A percentile compares a stretch with the other conserved stretches of the same genome.
Conservation (phyloP, 1,140 invertebrate species). For the Forficula auricularia region DNA sequence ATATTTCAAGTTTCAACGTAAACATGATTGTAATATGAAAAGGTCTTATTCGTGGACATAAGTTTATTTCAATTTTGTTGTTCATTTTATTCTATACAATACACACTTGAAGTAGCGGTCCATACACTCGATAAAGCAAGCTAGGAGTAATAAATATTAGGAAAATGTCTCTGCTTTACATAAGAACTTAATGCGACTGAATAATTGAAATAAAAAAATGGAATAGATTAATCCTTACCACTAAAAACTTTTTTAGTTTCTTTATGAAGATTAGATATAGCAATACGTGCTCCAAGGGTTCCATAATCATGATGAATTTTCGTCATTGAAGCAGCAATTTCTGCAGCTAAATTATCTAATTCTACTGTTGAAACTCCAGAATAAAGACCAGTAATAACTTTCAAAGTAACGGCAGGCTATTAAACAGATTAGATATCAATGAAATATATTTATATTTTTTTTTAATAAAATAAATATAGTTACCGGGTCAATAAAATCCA, state of each 20-base stretch:
- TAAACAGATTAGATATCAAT: too few species aligned
- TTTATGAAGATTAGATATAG: conserved; percentile 93
- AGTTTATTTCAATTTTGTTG: background rate
- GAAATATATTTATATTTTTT: too few species aligned
- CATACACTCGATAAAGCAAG: too few species aligned
- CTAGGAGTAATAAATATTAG: conserved; percentile 11
- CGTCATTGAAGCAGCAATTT: conserved; percentile 90
- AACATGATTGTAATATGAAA: too few species aligned
- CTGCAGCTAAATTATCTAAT: conserved; percentile 91
- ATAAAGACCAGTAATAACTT: conserved; percentile 86
- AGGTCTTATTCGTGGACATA: too few species aligned
- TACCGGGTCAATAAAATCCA: conserved; percentile 92
- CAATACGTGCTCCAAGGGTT: conserved; percentile 83
- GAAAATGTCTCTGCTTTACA: too few species aligned
- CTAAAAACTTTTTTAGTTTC: conserved; percentile 83
- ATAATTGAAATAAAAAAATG: too few species aligned
- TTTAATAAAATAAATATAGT: conserved; percentile 13
- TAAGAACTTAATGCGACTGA: too few species aligned
- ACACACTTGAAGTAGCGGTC: too few species aligned
- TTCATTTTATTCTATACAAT: too few species aligned
- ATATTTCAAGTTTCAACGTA: too few species aligned
- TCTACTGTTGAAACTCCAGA: conserved; percentile 91
- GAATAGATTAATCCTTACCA: too few species aligned
- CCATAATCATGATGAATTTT: conserved; percentile 96
- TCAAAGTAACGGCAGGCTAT: conserved; percentile 39